These are phyloP conservation scores for Escarpia spicata DNA, from an alignment of 2,888 invertebrate genomes.

Conservation along the genomic window DNA sequence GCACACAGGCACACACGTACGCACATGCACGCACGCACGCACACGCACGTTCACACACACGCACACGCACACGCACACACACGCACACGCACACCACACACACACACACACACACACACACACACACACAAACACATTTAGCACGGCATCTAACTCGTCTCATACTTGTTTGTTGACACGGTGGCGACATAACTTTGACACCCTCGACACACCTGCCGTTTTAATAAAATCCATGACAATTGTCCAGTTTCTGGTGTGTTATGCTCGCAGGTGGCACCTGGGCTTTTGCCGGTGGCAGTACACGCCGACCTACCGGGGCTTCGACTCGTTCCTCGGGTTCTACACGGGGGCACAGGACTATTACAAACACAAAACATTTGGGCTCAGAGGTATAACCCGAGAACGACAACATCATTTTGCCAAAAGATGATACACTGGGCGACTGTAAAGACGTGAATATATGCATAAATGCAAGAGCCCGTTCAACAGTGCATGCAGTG, in stretches of 20 bases:
- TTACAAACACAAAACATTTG: constrained; percentile 49
- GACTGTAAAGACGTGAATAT: background rate
- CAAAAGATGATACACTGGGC: background rate
- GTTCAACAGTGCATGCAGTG: too few species aligned
- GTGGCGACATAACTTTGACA: background rate
- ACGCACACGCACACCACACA: background rate
- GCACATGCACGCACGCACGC: background rate
- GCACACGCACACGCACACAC: too few species aligned
- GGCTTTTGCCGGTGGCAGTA: constrained; percentile 67
- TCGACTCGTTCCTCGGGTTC: constrained; percentile 67
- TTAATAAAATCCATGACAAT: background rate
- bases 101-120: background rate
- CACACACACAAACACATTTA: background rate
- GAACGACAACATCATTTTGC: too few species aligned
- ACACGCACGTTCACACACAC: background rate
- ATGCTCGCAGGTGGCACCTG: constrained; percentile 64
- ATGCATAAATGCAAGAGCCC: too few species aligned
- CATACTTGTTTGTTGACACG: background rate
- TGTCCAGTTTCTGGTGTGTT: background rate
- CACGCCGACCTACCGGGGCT: constrained; percentile 66
- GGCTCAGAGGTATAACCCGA: background rate
- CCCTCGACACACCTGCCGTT: background rate
- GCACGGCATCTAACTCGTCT: too few species aligned
- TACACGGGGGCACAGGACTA: constrained; percentile 62
- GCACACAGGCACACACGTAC: background rate